Conservation (phyloP, 2,888 invertebrate genomes). For the Pseudeuparius sepicola region DNA sequence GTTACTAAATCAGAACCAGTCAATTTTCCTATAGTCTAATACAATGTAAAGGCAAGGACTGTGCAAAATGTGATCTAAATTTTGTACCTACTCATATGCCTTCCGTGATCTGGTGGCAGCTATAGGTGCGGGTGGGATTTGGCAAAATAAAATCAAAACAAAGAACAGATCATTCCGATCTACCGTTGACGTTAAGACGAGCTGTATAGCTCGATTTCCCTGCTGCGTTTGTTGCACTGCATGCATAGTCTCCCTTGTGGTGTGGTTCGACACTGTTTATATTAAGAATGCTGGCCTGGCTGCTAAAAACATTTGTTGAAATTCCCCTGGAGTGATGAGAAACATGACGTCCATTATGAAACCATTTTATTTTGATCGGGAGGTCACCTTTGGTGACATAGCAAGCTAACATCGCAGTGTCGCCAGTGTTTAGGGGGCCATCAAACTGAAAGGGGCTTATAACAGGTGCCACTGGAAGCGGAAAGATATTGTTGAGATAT, state of each 20-base stretch:
- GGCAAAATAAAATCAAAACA: too few relatives aligned
- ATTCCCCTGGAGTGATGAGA: constrained; percentile 33
- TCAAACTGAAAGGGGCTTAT: constrained; percentile 53
- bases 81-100: constrained; percentile 18
- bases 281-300: constrained; percentile 51
- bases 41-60: constrained; percentile 14
- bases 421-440: constrained; percentile 59
- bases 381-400: constrained; percentile 63
- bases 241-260: constrained; percentile 68
- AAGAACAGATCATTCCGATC: constrained; percentile 10
- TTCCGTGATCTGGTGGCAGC: too few relatives aligned
- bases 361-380: constrained; percentile 62
- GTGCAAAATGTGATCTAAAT: constrained; percentile 17
- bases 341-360: constrained; percentile 51
- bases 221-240: constrained; percentile 54
- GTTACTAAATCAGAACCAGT: too few relatives aligned
- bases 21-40: too few relatives aligned
- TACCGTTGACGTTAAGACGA: constrained; percentile 33
- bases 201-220: constrained; percentile 34
- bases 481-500: constrained; percentile 23
- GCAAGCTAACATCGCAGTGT: constrained; percentile 60
- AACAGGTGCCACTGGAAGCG: constrained; percentile 48
- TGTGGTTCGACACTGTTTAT: constrained; percentile 63
- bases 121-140: too few relatives aligned
- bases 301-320: constrained; percentile 33